Base-by-base conservation (phyloP, 2,888 invertebrate genomes). In the Zeuzera pyrina region DNA sequence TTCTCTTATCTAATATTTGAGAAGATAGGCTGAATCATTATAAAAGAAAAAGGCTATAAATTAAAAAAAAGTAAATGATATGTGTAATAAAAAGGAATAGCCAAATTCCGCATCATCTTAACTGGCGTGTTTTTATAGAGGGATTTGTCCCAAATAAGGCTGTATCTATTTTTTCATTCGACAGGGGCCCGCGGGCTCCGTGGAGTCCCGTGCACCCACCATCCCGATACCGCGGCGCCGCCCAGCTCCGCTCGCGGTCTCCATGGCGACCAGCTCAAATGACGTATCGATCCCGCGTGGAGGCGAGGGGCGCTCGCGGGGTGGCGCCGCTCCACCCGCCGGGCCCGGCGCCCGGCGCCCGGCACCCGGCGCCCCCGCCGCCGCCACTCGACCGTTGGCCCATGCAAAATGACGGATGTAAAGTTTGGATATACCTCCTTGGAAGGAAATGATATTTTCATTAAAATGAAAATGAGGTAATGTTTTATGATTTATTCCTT, bases 401-500 rank as follows among this genome's bases (percentile, higher is more conserved):
- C 83, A 81, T 83, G 81, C 81, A 81, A 83, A 81, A 81, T 81
- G 81, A 81, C 79, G 81, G 78, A 83, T 83, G 83, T 83, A 81
- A 81, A 81, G 71, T 81, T 83, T 76, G 76, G 76, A 78, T 79
- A 73, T 73, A 49, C 73, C 78, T 76, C 74, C 81, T 83, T 78
- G 59, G 60, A 69, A 78, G 78, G 72, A 81, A 79, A 79, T 77
- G 58, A 77, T 77, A 78, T 79, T 81, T 79, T 78, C 76, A 79
- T 81, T 73, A 74, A 70, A 78, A 76, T 74, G 59, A 72, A 77
- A 74, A 78, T 77, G 67, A 70, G 71, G 57, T 68, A 64, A 69
- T 68, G 60, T 60, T 67, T 69, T 61, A 55, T 65, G n/a, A n/a
- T n/a, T n/a, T n/a, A n/a, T n/a, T n/a, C n/a, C n/a, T n/a, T n/a